Base-by-base conservation (phyloP, 1,140 invertebrate genomes). In the Arctopsyche grandis region DNA sequence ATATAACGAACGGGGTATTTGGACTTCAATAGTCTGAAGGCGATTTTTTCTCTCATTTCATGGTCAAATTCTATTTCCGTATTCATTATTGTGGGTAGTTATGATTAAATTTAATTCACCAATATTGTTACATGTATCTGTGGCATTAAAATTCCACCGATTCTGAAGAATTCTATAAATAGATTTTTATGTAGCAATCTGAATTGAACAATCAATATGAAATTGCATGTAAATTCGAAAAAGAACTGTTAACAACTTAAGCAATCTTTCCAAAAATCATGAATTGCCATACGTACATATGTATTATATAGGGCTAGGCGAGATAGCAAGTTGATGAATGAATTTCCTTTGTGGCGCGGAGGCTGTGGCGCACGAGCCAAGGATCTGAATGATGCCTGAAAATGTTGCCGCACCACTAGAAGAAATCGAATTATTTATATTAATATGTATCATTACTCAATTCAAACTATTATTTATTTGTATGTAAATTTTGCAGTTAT, bases 301-400 rank as follows among this genome's bases (percentile, higher is more conserved):
- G n/a, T n/a, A n/a, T n/a, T n/a, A n/a, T n/a, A n/a, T 38, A 38
- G 26, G 29, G 10, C 26, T 24, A 43, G 46, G 9, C 3, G 56
- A 58, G 56, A 46, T 43, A 48, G 73, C 46, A 44, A 79, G 44
- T 81, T 77, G 80, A 76, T 81, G 80, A 81, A 81, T 81, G 80
- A 81, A 81, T 81, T 81, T 81, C 80, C 74, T 76, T 79, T 69
- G 52, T 26, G 80, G 66, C 24, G 69, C 14, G 56, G 52, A 52
- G 70, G 43, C 52, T 71, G 73, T 60, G 26, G 73, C 75, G 58
- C 80, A 79, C 80, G 80, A 73, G 79, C 24, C 71, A 75, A 76
- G 73, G 80, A 81, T 70, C 76, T 81, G 80, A 81, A 81, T 81
- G 80, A 81, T 78, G 74, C 80, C 29, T 43, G 21, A 77, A 76